Conservation (phyloP, 2,797 vertebrate species). For the Argentina silus region DNA sequence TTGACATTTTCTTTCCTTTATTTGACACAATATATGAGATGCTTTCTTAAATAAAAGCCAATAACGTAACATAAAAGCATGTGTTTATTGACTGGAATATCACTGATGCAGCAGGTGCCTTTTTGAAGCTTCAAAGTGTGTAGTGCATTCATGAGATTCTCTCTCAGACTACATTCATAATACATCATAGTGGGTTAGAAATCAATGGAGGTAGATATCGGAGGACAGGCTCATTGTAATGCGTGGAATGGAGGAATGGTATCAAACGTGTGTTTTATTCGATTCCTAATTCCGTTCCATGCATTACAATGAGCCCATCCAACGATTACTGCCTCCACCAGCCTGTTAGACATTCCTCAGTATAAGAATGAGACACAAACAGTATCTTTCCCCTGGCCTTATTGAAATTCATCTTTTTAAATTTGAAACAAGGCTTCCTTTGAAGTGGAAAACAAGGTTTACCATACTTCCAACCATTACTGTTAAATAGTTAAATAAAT, state of each 20-base stretch:
- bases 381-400: neutral
- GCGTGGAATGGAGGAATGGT: too few species aligned
- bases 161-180: neutral
- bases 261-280: too few species aligned
- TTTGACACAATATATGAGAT: neutral
- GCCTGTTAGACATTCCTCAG: neutral
- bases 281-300: too few species aligned
- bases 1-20: neutral
- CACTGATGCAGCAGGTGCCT: neutral
- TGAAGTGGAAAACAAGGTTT: neutral
- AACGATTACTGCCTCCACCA: too few species aligned
- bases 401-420: neutral
- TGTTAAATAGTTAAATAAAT: neutral
- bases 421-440: neutral
- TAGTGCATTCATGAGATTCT: neutral
- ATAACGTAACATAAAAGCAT: neutral
- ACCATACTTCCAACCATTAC: neutral
- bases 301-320: too few species aligned
- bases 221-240: too few species aligned
- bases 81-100: neutral
- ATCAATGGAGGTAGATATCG: too few species aligned
- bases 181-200: neutral
- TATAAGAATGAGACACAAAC: neutral
- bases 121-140: neutral
- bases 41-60: conserved; percentile 10